phyloP scores from a whole-genome alignment of 2,888 invertebrate genomes.

The Magallana nippona region DNA sequence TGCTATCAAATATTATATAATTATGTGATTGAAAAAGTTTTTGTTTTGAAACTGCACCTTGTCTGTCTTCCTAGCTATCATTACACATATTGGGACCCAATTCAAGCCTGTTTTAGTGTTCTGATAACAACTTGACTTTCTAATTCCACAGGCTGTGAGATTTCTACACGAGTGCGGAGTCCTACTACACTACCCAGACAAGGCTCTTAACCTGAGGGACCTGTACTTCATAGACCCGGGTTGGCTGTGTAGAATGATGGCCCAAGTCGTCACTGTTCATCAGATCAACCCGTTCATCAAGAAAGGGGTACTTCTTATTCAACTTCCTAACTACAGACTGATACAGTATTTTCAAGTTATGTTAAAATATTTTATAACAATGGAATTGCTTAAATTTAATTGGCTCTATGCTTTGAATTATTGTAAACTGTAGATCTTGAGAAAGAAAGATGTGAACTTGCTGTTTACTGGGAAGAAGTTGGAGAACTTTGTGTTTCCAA shows the following conservation, averaged over 20 bases:
- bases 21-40: too few species aligned
- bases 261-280: slow-evolving; percentile 75
- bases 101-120: not conserved
- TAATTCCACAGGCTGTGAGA: slow-evolving; percentile 69
- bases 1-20: too few species aligned
- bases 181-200: slow-evolving; percentile 76
- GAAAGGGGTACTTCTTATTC: slow-evolving; percentile 66
- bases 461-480: slow-evolving; percentile 72
- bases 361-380: too few species aligned
- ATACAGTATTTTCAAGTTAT: too few species aligned
- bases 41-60: too few species aligned
- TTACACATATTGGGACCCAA: not conserved
- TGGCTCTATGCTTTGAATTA: not conserved
- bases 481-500: slow-evolving; percentile 69
- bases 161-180: slow-evolving; percentile 77
- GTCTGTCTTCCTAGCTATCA: too few species aligned
- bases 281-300: slow-evolving; percentile 77
- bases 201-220: slow-evolving; percentile 71
- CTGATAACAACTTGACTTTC: not conserved
- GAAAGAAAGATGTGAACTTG: slow-evolving; percentile 66
- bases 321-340: too few species aligned
- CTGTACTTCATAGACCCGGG: slow-evolving; percentile 77
- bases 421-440: slow-evolving; percentile 65
- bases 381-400: too few species aligned
- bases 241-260: slow-evolving; percentile 79